Evolutionary conservation across 2,888 invertebrate genomes (phyloP).

Genomic region (Unio pictorum): DNA sequence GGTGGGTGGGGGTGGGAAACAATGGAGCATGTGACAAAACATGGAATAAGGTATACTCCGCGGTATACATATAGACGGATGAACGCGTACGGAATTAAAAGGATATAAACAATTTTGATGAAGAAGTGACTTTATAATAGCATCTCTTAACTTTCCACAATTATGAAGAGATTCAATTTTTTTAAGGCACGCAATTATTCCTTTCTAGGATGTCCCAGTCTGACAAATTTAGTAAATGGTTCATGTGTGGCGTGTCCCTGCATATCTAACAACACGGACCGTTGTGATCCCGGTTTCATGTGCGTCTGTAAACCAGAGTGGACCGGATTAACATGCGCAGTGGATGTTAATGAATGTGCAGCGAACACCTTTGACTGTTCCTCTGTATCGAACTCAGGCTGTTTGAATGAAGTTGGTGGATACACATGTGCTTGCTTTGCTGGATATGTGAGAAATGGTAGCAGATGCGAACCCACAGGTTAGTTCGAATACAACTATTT

Average conservation of each 20-base stretch:
- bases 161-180: too few species aligned
- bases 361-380: background rate
- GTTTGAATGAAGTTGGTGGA: conserved; percentile 9
- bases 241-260: conserved; percentile 2
- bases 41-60: background rate
- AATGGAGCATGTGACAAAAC: background rate
- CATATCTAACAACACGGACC: conserved; percentile 10
- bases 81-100: background rate
- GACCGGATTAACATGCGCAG: conserved; percentile 14
- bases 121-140: too few species aligned
- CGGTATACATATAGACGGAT: too few species aligned
- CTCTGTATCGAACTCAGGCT: conserved; percentile 4
- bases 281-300: conserved; percentile 9
- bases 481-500: background rate
- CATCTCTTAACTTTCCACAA: too few species aligned
- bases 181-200: background rate
- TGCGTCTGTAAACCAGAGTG: conserved; percentile 21
- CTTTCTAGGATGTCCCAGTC: background rate
- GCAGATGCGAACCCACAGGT: conserved; percentile 7
- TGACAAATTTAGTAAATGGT: conserved; percentile 1
- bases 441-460: conserved; percentile 4
- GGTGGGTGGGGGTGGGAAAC: background rate
- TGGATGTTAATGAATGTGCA: conserved; percentile 16
- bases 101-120: too few species aligned
- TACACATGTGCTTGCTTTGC: conserved; percentile 8